Percentiles rank a stretch among this genome's conserved stretches.
Conservation (phyloP, 2,888 invertebrate species). For the Ichneumoninae sp. region DNA sequence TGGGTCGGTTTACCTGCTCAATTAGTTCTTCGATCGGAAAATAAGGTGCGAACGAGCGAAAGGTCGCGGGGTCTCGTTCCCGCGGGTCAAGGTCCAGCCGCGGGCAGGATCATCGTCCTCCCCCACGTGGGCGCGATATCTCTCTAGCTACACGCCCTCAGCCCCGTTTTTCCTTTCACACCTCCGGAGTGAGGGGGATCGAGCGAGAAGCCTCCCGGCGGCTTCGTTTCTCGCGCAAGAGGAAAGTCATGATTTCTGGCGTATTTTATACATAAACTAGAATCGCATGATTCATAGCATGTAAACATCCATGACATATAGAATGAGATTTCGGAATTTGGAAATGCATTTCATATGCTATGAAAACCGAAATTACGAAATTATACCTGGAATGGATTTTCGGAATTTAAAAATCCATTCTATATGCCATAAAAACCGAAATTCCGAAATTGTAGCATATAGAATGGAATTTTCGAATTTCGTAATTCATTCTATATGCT, state of each 20-base stretch:
- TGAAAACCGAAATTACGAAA: too few species aligned
- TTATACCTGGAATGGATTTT: too few species aligned
- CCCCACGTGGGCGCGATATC: constrained; percentile 57
- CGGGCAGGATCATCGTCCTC: constrained; percentile 74
- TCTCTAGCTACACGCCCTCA: constrained; percentile 38
- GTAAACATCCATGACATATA: too few species aligned
- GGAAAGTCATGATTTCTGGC: background rate
- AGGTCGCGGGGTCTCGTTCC: constrained; percentile 62
- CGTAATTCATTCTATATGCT: too few species aligned
- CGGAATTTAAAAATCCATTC: too few species aligned
- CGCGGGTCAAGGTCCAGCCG: constrained; percentile 75
- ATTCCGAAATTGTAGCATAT: too few species aligned
- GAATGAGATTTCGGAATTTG: too few species aligned
- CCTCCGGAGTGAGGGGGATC: constrained; percentile 29
- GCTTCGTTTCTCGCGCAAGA: background rate
- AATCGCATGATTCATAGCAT: background rate
- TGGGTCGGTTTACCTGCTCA: background rate
- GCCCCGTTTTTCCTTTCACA: constrained; percentile 35
- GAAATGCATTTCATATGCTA: too few species aligned
- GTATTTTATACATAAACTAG: background rate
- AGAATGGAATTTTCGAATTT: too few species aligned
- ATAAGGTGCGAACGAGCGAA: constrained; percentile 56
- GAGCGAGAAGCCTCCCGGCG: background rate
- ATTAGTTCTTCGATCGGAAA: constrained; percentile 29
- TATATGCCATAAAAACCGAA: too few species aligned